Conservation (phyloP, 2,113 vertebrate genomes). For the Corydoras maculifer region DNA sequence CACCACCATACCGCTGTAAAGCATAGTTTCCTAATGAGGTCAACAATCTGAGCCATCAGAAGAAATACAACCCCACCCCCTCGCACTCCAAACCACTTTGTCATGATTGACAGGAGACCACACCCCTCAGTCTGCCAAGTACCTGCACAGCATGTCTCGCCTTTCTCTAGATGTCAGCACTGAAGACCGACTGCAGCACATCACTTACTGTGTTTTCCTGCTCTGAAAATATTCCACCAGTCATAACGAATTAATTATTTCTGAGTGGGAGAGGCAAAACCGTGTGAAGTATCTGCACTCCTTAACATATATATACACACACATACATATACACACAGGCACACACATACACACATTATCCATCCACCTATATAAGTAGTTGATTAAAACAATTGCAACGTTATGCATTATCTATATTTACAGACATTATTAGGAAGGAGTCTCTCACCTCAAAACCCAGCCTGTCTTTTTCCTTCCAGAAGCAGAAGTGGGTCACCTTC, state of each 20-base stretch:
- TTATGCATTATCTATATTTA: too few relatives aligned
- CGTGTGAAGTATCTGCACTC: not conserved
- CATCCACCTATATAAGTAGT: too few relatives aligned
- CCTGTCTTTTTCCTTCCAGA: slow-evolving; percentile 98
- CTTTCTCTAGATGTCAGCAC: not conserved
- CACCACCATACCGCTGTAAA: not conserved
- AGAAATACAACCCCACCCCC: slow-evolving; percentile 1
- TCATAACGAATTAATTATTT: not conserved
- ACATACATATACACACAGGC: too few relatives aligned
- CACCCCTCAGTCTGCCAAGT: not conserved
- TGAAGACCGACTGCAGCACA: not conserved
- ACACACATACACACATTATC: too few relatives aligned
- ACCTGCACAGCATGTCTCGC: not conserved
- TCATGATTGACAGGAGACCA: not conserved
- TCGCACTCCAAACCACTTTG: too few relatives aligned
- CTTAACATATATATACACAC: too few relatives aligned
- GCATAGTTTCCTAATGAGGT: not conserved
- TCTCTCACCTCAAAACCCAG: slow-evolving; percentile 91
- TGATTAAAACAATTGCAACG: too few relatives aligned
- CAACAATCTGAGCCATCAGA: not conserved
- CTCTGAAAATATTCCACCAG: too few relatives aligned
- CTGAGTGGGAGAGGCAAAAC: not conserved
- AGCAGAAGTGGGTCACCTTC: slow-evolving; percentile 98
- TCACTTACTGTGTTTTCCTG: not conserved
- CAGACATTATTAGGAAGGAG: not conserved